These are phyloP conservation scores for Alouatta palliata DNA, from an alignment of 2,113 vertebrate species.

Conservation along the genomic window DNA sequence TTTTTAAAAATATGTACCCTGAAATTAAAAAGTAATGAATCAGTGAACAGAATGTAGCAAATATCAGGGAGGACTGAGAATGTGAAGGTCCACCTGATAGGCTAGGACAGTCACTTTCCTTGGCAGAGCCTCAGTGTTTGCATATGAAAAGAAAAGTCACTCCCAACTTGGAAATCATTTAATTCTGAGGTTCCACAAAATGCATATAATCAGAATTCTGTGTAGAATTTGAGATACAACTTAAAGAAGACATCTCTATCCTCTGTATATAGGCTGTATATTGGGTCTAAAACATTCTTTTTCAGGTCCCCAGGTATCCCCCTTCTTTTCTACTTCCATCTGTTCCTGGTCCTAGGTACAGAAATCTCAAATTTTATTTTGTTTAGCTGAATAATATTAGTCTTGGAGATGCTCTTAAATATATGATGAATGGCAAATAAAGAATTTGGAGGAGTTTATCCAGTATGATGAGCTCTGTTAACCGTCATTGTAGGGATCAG, in stretches of 20 bases:
- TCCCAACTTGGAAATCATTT: neutral
- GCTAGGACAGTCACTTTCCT: neutral
- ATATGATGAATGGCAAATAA: neutral
- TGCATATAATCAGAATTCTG: neutral
- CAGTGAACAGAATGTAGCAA: neutral
- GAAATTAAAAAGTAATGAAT: constrained; percentile 28
- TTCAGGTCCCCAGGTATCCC: neutral
- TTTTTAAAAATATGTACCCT: neutral
- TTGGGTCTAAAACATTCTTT: neutral
- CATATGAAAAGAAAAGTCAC: neutral
- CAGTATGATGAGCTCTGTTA: neutral
- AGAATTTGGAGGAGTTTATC: neutral
- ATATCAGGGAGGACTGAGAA: neutral
- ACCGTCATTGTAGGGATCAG: neutral
- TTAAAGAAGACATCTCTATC: constrained; percentile 7
- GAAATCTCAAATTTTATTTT: constrained; percentile 1
- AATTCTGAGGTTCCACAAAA: neutral
- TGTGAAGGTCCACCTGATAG: neutral
- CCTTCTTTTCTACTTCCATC: neutral
- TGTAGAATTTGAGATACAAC: neutral
- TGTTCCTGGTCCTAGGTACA: neutral
- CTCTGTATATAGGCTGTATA: neutral
- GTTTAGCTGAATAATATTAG: neutral
- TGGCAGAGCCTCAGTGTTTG: neutral
- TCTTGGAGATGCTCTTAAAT: neutral